Base-by-base conservation (phyloP, 2,888 invertebrate species). In the Eilema caniola region DNA sequence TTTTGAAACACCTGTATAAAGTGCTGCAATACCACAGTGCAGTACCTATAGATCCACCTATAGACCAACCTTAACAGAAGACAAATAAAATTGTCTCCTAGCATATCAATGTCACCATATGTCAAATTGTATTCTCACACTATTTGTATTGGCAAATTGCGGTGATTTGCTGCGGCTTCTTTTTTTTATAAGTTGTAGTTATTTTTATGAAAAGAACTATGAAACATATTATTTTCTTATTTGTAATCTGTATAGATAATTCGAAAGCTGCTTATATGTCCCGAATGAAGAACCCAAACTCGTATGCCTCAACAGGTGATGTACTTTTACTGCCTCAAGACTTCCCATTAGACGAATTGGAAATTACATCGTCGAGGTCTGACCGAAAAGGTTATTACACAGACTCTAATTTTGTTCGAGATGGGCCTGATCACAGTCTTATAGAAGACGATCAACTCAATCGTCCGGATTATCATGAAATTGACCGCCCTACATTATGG, bases 311-410 rank as follows among this genome's bases (percentile, higher is more conserved):
- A 57, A 75, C 78, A 12, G 76, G 66, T 31, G 28, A 81, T 20
- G 69, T 83, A 1, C 67, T 78, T 59, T 59, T 86, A 57, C 70
- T 84, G 24, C 84, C 86, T 8, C 81, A 85, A 62, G 87, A 88
- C 66, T 87, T 87, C 24, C 41, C 53, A 4, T 10, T 61, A 71
- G 47, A 33, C 28, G 64, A 64, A n/a, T 53, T 64, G 28, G 53
- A 56, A 23, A 10, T 56, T 20, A 64, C 64, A 12, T 53, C 28
- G 3, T 53, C 23, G n/a, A n/a, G 14, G 5, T 7, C 28, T 10
- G 7, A n/a, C 0, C 20, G 20, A 20, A 53, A 47, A 28, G 28
- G n/a, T 53, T 47, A 64, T 53, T 47, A 64, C 14, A 31, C 16
- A 64, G 53, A 53, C 1, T 53, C 14, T 53, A 31, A 53, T 23